Evolutionary conservation across 2,113 vertebrate species (phyloP).

Genomic region (Dasyornis broadbenti): DNA sequence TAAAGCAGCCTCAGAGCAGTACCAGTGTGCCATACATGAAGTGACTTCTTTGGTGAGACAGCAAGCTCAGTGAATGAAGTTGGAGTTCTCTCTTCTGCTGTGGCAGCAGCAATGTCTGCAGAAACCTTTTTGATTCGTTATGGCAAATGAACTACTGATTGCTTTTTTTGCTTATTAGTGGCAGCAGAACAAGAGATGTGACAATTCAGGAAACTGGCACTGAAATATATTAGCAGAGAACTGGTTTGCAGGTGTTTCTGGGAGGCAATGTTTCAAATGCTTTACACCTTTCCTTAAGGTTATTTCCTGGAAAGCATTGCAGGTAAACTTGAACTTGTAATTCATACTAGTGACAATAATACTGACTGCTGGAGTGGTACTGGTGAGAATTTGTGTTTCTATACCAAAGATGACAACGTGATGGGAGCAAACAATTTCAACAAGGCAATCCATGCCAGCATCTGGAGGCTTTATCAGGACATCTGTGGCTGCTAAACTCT

Average conservation of each 20-base stretch:
- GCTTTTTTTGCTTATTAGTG: not conserved
- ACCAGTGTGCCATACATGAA: constrained; percentile 61
- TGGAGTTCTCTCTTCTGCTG: not conserved
- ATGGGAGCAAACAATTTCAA: not conserved
- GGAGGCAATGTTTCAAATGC: not conserved
- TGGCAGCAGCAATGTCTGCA: not conserved
- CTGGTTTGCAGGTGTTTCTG: not conserved
- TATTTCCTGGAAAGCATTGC: not conserved
- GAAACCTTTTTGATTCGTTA: not conserved
- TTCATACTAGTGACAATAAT: not conserved
- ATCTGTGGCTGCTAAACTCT: not conserved
- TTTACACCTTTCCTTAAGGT: not conserved
- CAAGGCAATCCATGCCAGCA: not conserved
- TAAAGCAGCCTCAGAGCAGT: constrained; percentile 72
- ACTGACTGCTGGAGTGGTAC: not conserved
- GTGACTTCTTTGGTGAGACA: constrained; percentile 62
- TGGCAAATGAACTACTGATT: not conserved
- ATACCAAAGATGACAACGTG: not conserved
- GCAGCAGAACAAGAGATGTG: not conserved
- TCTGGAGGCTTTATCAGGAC: not conserved
- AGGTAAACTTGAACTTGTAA: not conserved
- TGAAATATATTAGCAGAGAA: not conserved
- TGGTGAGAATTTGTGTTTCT: not conserved
- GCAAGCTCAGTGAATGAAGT: constrained; percentile 48
- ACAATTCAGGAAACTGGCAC: not conserved